Evolutionary conservation across 2,888 invertebrate species (phyloP).

Genomic region (Drosophila multiciliata): DNA sequence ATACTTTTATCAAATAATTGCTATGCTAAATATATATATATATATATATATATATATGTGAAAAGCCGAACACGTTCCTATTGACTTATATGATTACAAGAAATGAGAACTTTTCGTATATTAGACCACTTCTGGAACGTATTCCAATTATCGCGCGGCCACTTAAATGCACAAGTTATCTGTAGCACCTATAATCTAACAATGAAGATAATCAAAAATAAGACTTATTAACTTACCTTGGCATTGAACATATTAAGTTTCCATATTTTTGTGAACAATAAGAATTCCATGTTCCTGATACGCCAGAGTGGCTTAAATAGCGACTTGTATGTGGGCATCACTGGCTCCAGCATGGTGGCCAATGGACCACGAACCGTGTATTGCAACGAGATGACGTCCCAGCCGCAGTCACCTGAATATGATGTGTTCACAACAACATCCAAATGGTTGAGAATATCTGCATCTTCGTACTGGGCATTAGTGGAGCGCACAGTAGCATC

Average conservation of each 20-base stretch:
- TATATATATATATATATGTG: no score
- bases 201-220: neutral
- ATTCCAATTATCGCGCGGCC: neutral
- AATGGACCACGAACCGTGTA: constrained; percentile 84
- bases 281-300: constrained; percentile 85
- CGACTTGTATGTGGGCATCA: constrained; percentile 84
- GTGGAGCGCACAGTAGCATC: constrained; percentile 95
- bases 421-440: constrained; percentile 90
- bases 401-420: constrained; percentile 83
- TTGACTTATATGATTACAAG: neutral
- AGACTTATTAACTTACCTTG: constrained; percentile 77
- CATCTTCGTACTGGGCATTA: constrained; percentile 96
- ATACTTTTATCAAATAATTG: no score
- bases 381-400: constrained; percentile 84
- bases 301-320: constrained; percentile 85
- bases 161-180: neutral
- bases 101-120: neutral
- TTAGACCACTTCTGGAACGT: neutral
- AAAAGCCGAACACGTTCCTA: neutral
- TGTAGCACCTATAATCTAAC: neutral
- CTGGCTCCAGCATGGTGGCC: constrained; percentile 84
- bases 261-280: constrained; percentile 85
- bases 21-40: no score
- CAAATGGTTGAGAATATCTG: constrained; percentile 94
- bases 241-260: constrained; percentile 84